Evolutionary conservation across 2,888 invertebrate genomes (phyloP), one percentile per base, ranked within the genome.

Genomic region (Melanchra persicariae): DNA sequence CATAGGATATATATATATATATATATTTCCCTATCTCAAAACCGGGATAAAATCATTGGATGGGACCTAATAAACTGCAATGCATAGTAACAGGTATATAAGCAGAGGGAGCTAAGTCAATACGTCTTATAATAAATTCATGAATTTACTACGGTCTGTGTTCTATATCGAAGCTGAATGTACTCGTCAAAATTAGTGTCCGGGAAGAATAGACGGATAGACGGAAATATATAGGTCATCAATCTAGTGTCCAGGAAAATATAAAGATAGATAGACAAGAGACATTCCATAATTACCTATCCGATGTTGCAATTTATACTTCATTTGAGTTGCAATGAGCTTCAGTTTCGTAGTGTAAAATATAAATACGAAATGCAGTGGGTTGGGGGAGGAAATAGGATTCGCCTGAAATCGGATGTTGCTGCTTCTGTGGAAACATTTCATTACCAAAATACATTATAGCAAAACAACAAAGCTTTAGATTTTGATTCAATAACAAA

Each of bases 111-210:
- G 26, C 24, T 52, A 26, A 24, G 8, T 26, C 17, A 40, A 30
- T 19, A 45, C n/a, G n/a, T n/a, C 60, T 45, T 40, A 3, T 40
- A 40, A 60, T 54, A 54, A 43, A 65, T 59, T 64, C 22, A 64
- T 30, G 22, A 22, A 30, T 43, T 45, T 30, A 3, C 15, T 65
- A 30, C 15, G 59, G 22, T 30, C 22, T 43, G 7, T 12, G 12
- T 19, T 30, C 65, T 45, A 45, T 43, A 45, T 30, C 43, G 30
- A 34, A 19, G 3, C 19, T 24, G 30, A 45, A 60, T 34, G 12
- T 40, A 37, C 37, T 0, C 12, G 15, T 12, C 12, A 40, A 40
- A 40, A 40, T 40, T 40, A 40, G 12, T 40, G 15, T 37, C 10
- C 37, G 37, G 37, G 9, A 37, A 40, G 40, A 40, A 40, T 40